phyloP scores from a whole-genome alignment of 2,888 invertebrate genomes.

The Ptilodon capucinus region DNA sequence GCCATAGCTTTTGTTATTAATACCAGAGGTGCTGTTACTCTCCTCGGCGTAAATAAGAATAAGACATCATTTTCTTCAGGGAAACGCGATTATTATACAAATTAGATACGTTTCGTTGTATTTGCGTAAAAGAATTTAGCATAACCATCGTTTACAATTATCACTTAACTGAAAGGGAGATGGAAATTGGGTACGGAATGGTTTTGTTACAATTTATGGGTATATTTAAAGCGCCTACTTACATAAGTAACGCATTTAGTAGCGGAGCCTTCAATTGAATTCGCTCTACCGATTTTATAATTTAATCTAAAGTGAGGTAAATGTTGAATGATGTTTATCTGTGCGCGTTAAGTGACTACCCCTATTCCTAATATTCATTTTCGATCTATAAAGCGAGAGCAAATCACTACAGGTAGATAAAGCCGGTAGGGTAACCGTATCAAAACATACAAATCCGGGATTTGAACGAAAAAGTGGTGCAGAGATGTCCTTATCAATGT shows the following conservation, averaged over 20 bases:
- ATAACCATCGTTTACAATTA: background rate
- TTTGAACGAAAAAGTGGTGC: constrained; percentile 13
- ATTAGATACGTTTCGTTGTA: constrained; percentile 24
- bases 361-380: constrained; percentile 23
- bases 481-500: constrained; percentile 13
- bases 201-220: background rate
- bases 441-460: constrained; percentile 8
- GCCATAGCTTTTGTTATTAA: constrained; percentile 43
- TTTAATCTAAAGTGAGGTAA: background rate
- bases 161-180: background rate
- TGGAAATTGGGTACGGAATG: background rate
- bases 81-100: constrained; percentile 36
- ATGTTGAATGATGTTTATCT: background rate
- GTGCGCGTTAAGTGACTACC: constrained; percentile 15
- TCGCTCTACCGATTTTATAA: background rate
- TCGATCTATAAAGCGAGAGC: constrained; percentile 19
- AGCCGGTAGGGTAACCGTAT: constrained; percentile 23
- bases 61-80: constrained; percentile 29
- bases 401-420: constrained; percentile 31
- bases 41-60: constrained; percentile 30
- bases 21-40: constrained; percentile 33
- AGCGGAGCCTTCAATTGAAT: no score
- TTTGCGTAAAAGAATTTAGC: constrained; percentile 14
- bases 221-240: background rate
- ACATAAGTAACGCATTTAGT: no score